Percentiles rank a stretch among this genome's conserved stretches.
phyloP scores from a whole-genome alignment of 2,888 invertebrate species.

The Dexiosoma caninum region DNA sequence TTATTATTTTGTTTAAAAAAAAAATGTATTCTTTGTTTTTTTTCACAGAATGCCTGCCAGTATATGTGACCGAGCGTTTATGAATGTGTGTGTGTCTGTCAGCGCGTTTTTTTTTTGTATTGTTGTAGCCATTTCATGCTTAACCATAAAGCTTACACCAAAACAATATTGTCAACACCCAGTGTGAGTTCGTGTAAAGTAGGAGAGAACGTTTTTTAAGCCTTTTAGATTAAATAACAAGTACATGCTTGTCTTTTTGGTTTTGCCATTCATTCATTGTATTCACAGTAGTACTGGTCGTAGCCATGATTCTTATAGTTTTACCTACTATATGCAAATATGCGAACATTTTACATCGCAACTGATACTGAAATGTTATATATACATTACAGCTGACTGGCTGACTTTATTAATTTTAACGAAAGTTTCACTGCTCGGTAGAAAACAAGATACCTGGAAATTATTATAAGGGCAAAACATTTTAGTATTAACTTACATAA shows the following conservation, averaged over 20 bases:
- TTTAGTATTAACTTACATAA: too few species aligned
- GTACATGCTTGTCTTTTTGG: constrained; percentile 40
- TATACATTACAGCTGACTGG: too few species aligned
- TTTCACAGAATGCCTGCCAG: not conserved
- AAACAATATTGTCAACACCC: constrained; percentile 61
- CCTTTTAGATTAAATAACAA: constrained; percentile 59
- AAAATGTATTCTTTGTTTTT: not conserved
- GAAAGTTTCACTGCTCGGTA: too few species aligned
- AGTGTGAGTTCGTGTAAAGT: constrained; percentile 18
- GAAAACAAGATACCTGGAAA: too few species aligned
- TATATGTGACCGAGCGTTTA: too few species aligned
- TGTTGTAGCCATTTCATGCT: not conserved
- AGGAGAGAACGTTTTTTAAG: constrained; percentile 46
- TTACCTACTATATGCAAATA: constrained; percentile 34
- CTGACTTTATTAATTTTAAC: too few species aligned
- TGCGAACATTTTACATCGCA: too few species aligned
- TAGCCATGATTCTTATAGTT: constrained; percentile 9
- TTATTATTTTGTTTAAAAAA: too few species aligned
- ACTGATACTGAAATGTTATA: too few species aligned
- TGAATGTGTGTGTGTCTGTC: not conserved
- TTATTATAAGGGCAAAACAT: too few species aligned
- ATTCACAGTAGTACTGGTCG: constrained; percentile 17
- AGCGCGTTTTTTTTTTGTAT: too few species aligned
- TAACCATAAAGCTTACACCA: constrained; percentile 49
- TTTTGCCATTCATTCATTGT: constrained; percentile 8